Percentiles rank a stretch among this genome's conserved stretches.
Evolutionary conservation across 2,888 invertebrate genomes (phyloP).

Genomic region (Drosophila yooni): DNA sequence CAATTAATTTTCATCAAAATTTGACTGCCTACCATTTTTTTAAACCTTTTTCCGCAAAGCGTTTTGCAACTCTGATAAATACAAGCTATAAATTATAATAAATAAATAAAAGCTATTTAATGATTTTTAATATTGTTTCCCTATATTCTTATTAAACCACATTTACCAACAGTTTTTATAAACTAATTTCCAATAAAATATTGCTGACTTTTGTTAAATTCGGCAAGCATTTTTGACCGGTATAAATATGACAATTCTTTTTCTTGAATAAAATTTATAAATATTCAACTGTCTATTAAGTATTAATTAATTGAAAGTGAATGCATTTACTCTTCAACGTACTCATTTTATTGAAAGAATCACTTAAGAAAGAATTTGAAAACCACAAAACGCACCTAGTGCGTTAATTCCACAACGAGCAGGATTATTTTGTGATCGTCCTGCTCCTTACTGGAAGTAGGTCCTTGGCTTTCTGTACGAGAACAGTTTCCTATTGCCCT

Average conservation of each 20-base stretch:
- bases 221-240: background rate
- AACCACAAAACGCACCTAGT: constrained; percentile 54
- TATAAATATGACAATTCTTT: background rate
- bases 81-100: background rate
- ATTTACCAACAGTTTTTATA: no score
- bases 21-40: background rate
- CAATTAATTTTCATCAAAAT: background rate
- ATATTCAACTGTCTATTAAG: background rate
- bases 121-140: no score
- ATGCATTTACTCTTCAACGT: constrained; percentile 64
- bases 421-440: constrained; percentile 7
- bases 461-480: constrained; percentile 86
- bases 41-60: background rate
- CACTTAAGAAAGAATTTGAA: constrained; percentile 66
- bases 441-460: constrained; percentile 83
- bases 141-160: no score
- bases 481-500: constrained; percentile 93
- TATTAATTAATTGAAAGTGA: background rate
- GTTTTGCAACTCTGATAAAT: background rate
- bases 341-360: constrained; percentile 76
- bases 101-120: no score
- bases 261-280: background rate
- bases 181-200: no score
- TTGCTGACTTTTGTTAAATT: background rate
- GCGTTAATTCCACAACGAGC: constrained; percentile 30